A percentile compares a stretch with the other conserved stretches of the same genome.
Evolutionary conservation across 2,888 invertebrate species (phyloP).

Genomic region (Lochmaea crataegi): DNA sequence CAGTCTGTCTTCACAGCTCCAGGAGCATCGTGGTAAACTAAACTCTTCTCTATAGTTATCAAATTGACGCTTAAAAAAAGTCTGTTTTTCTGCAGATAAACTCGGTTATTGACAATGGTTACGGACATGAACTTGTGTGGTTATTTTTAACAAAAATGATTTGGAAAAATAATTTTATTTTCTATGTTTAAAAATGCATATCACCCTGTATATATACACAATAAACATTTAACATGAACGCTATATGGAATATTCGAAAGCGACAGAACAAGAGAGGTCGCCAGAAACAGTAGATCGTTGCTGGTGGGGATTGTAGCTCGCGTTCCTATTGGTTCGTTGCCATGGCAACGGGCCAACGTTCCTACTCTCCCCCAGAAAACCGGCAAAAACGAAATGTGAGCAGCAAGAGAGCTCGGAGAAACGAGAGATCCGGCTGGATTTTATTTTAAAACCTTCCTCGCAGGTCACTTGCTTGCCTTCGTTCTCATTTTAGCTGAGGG

Average conservation of each 20-base stretch:
- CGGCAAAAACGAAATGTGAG: conserved; percentile 63
- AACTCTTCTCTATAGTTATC: too few species aligned
- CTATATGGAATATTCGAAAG: conserved; percentile 11
- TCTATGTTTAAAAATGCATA: not conserved
- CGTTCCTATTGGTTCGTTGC: conserved; percentile 57
- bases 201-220: conserved; percentile 15
- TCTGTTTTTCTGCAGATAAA: too few species aligned
- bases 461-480: conserved; percentile 37
- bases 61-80: too few species aligned
- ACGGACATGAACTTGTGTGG: too few species aligned
- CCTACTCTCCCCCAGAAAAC: conserved; percentile 51
- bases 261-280: conserved; percentile 25
- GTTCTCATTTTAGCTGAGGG: conserved; percentile 56
- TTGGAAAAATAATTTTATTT: not conserved
- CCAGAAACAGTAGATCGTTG: conserved; percentile 24
- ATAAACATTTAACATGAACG: conserved; percentile 31
- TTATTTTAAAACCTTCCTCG: conserved; percentile 56
- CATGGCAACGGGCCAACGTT: conserved; percentile 61
- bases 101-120: too few species aligned
- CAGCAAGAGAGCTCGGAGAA: conserved; percentile 42
- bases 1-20: too few species aligned
- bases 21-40: too few species aligned
- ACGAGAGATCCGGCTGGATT: conserved; percentile 49
- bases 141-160: too few species aligned
- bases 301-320: conserved; percentile 54